A percentile compares a stretch with the other conserved stretches of the same genome.
These are phyloP conservation scores for Cheirogaleus medius DNA, from an alignment of 2,113 vertebrate genomes.

Conservation along the genomic window DNA sequence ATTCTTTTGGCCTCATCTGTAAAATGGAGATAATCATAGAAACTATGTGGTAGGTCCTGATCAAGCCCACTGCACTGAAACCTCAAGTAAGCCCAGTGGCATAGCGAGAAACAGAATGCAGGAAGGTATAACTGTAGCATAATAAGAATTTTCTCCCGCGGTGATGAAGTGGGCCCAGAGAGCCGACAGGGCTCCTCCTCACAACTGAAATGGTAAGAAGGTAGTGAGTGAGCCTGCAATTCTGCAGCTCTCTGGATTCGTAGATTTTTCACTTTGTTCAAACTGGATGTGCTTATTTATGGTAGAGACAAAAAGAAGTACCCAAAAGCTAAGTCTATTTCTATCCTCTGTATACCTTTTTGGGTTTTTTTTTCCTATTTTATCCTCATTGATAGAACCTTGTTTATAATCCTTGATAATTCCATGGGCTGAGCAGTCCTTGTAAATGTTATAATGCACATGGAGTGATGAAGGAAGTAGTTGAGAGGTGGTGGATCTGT, in stretches of 20 bases:
- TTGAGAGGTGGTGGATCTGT: background rate
- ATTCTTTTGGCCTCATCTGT: background rate
- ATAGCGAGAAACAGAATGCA: too few species aligned
- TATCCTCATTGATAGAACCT: background rate
- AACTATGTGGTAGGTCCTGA: background rate
- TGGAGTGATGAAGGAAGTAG: background rate
- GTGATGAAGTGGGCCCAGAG: background rate
- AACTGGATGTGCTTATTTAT: background rate
- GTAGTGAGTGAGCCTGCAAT: background rate
- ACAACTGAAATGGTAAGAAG: background rate
- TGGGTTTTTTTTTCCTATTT: background rate
- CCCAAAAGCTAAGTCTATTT: background rate
- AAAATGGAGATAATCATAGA: background rate
- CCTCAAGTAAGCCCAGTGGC: background rate
- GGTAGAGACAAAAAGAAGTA: background rate
- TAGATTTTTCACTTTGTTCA: background rate
- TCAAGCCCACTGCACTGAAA: background rate
- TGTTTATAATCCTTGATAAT: background rate
- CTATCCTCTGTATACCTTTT: background rate
- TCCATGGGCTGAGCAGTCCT: background rate
- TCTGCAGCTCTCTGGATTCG: background rate
- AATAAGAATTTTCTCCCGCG: background rate
- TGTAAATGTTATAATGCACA: background rate
- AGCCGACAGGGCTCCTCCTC: background rate
- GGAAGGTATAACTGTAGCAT: background rate